These are phyloP conservation scores for Sinella curviseta DNA, from an alignment of 1,140 invertebrate genomes.

Conservation along the genomic window DNA sequence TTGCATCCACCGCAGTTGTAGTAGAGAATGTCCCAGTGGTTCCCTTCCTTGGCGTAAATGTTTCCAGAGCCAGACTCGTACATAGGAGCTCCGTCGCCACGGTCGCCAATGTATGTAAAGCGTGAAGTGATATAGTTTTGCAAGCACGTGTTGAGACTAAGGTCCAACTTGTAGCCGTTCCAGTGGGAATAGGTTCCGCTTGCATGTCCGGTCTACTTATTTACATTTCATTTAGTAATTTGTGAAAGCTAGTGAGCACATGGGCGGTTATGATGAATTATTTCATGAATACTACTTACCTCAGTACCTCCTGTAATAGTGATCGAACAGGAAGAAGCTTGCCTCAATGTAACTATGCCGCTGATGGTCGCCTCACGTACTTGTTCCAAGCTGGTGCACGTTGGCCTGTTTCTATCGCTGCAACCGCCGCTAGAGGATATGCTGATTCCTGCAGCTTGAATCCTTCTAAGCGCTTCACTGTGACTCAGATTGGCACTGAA, in stretches of 20 bases:
- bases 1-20: too few species aligned
- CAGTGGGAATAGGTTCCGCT: slow-evolving; percentile 45
- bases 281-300: too few species aligned
- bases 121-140: slow-evolving; percentile 33
- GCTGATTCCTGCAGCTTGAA: slow-evolving; percentile 18
- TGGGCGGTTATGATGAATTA: too few species aligned
- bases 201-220: slow-evolving; percentile 34
- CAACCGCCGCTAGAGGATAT: slow-evolving; percentile 44
- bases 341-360: slow-evolving; percentile 32
- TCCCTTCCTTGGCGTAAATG: slow-evolving; percentile 44
- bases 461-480: not conserved
- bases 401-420: slow-evolving; percentile 42
- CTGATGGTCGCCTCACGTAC: slow-evolving; percentile 33
- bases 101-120: slow-evolving; percentile 40
- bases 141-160: slow-evolving; percentile 36
- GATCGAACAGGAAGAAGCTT: slow-evolving; percentile 37
- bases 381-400: slow-evolving; percentile 44
- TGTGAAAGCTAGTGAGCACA: too few species aligned
- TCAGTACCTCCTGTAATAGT: slow-evolving; percentile 47
- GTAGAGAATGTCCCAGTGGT: slow-evolving; percentile 47
- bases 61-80: slow-evolving; percentile 44
- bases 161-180: slow-evolving; percentile 47
- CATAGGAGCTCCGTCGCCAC: slow-evolving; percentile 41
- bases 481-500: slow-evolving; percentile 4
- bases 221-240: too few species aligned